Base-by-base conservation (phyloP, 2,113 vertebrate species). In the Neotoma lepida region DNA sequence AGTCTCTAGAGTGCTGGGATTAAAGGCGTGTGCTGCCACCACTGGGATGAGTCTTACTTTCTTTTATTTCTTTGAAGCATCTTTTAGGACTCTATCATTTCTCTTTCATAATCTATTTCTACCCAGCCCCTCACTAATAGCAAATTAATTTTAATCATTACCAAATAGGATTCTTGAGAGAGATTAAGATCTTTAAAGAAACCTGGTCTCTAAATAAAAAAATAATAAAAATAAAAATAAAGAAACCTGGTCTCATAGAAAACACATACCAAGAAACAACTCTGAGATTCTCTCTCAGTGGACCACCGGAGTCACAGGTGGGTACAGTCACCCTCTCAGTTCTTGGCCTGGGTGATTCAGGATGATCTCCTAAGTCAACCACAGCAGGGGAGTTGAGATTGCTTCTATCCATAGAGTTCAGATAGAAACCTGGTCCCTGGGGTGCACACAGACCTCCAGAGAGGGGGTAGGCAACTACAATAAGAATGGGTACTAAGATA, bases 231-330 rank as follows among this genome's bases (percentile, higher is more conserved):
- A n/a, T n/a, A n/a, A n/a, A n/a, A n/a, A n/a, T n/a, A n/a, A n/a
- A n/a, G n/a, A n/a, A 2, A 28, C 17, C 63, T 1, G 14, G 63
- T 44, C 54, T 84, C 46, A 18, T 61, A 58, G 15, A 28, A 82
- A 81, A 82, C 3, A 35, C 26, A 54, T 5, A 10, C 9, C 66
- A 93, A 20, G 66, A 74, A 20, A 73, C 6, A 64, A 20, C 24
- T 78, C 88, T 26, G 4, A 46, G 28, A 64, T 20, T 56, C 24
- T 8, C 8, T 35, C 12, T 64, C 44, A n/a, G 2, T 41, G 46
- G 46, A 3, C 24, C 39, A 44, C 35, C 6, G 6, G 18, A 8
- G 15, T 28, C n/a, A 3, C 22, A 9, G 9, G 61, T 0, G 5
- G 20, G 35, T n/a, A 39, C n/a, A 71, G 68, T 22, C n/a, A 39